Evolutionary conservation across 2,113 vertebrate genomes (phyloP), one percentile per base, ranked within the genome.

Genomic region (Boulengeromyrus knoepffleri): DNA sequence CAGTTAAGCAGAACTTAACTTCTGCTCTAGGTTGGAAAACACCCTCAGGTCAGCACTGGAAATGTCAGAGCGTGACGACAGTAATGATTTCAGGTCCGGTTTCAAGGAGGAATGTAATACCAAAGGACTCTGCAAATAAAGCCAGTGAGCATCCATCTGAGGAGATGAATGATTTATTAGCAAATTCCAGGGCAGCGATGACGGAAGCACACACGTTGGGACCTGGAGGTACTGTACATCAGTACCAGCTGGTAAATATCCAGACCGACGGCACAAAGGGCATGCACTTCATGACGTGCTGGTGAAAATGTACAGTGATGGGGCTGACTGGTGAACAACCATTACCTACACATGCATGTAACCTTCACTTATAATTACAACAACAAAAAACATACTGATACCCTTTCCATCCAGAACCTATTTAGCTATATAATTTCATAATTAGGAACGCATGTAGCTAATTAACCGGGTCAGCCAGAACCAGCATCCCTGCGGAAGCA

Each of bases 81-180:
- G 58, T 42, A 47, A 62, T 24, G 83, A 85, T 85, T 49, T 42
- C 46, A 49, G 83, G 83, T 49, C 24, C 3, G 12, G 83, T 49
- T 85, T 49, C 83, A 45, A 24, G 19, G 3, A n/a, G 83, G 46
- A 85, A 49, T 49, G 47, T 85, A 85, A 85, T 47, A 49, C 19
- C 42, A 10, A n/a, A 85, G 83, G 83, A 85, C 42, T 85, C 36
- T 10, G 83, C 83, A 47, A 12, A 85, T 85, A 8, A 85, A 27
- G 39, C 21, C 19, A 85, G 8, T 47, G 42, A 49, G 21, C 19
- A 12, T 85, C 83, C 39, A 49, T 85, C 45, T 47, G 42, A 27
- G 36, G 83, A 49, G 83, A 85, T 49, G 19, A 45, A 85, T 85
- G 19, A 85, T 49, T 85, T 85, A 46, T 85, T 85, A 85, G 83